These are phyloP conservation scores for Esox lucius DNA, from an alignment of 2,797 vertebrate species.

Conservation along the genomic window DNA sequence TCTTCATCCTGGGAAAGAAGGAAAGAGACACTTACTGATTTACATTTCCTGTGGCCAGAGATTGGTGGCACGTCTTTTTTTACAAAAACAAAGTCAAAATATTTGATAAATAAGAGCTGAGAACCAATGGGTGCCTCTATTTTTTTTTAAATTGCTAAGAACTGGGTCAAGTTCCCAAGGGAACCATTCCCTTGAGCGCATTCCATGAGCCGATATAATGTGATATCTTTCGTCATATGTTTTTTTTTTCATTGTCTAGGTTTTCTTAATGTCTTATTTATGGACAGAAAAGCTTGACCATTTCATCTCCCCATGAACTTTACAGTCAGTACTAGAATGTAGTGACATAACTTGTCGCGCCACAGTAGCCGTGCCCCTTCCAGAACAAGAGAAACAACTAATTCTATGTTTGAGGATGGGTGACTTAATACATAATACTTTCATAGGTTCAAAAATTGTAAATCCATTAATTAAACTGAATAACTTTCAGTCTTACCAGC, in stretches of 20 bases:
- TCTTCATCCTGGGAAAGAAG: conserved; percentile 26
- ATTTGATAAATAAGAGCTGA: background rate
- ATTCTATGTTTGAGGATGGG: background rate
- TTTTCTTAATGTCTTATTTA: background rate
- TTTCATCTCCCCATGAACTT: background rate
- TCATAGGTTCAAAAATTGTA: background rate
- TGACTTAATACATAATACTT: background rate
- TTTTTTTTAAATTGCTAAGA: background rate
- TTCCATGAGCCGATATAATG: background rate
- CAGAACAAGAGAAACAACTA: background rate
- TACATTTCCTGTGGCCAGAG: background rate
- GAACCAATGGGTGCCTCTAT: background rate
- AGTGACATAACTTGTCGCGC: background rate
- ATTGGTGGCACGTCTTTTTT: background rate
- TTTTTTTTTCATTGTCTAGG: background rate
- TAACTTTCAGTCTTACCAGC: background rate
- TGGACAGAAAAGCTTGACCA: background rate
- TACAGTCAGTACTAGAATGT: background rate
- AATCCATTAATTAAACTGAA: background rate
- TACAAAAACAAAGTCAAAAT: background rate
- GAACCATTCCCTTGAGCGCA: background rate
- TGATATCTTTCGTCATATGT: background rate
- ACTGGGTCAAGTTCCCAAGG: background rate
- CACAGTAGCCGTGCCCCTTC: background rate
- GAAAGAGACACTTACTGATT: conserved; percentile 1